A percentile compares a stretch with the other conserved stretches of the same genome.
These are phyloP conservation scores for Artemia sinica DNA, from an alignment of 2,888 invertebrate genomes.

Conservation along the genomic window DNA sequence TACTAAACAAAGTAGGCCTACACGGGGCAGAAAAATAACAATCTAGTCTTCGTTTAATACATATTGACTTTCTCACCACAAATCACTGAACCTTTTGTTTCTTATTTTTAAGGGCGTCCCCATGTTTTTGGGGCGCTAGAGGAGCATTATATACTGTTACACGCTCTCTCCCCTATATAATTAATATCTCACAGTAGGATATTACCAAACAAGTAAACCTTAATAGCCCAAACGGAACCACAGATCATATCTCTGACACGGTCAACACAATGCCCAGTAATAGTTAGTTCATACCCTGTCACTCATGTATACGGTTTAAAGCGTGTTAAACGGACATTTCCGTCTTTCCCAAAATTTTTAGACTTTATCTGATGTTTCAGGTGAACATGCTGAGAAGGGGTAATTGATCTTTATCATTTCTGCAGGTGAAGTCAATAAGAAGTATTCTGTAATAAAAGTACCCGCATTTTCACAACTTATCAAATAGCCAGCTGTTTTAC, in stretches of 20 bases:
- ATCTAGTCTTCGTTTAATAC: no score
- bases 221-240: slow-evolving; percentile 3
- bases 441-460: slow-evolving; percentile 6
- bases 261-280: slow-evolving; percentile 13
- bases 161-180: no score
- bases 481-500: not conserved
- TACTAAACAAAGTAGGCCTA: no score
- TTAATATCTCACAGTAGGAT: no score
- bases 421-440: slow-evolving; percentile 4
- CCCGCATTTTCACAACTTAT: slow-evolving; percentile 7
- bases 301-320: not conserved
- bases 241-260: slow-evolving; percentile 8
- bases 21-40: no score
- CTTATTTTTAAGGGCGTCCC: no score
- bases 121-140: no score
- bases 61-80: no score
- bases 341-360: not conserved
- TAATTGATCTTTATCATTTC: slow-evolving; percentile 13
- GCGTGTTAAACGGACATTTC: slow-evolving; percentile 13
- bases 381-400: slow-evolving; percentile 1
- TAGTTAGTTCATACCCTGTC: slow-evolving; percentile 14
- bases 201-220: no score
- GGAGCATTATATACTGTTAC: no score
- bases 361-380: slow-evolving; percentile 8
- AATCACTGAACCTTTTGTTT: no score